Percentiles rank a stretch among this genome's conserved stretches.
These are phyloP conservation scores for Parnassius orleans DNA, from an alignment of 2,888 invertebrate species.

Conservation along the genomic window DNA sequence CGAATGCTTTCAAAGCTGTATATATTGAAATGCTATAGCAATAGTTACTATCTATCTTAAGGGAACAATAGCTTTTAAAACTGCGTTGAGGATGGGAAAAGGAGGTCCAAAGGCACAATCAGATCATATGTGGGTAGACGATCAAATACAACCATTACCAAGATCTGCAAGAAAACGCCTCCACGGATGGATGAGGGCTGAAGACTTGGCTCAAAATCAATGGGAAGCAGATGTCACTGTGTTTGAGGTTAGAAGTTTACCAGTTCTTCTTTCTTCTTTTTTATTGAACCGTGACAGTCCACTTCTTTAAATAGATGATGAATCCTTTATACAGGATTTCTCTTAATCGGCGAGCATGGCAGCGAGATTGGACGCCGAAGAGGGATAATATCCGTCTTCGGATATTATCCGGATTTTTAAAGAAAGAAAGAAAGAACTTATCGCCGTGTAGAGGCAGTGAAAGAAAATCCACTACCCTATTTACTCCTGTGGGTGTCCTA, in stretches of 20 bases:
- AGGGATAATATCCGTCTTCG: no score
- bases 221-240: conserved; percentile 61
- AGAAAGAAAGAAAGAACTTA: no score
- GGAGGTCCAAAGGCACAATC: conserved; percentile 39
- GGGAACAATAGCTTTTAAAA: conserved; percentile 53
- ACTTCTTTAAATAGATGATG: no score
- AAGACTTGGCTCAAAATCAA: conserved; percentile 54
- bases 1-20: neutral
- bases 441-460: no score
- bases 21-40: neutral
- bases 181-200: conserved; percentile 64
- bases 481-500: no score
- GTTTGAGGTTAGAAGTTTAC: conserved; percentile 51
- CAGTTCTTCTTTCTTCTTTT: no score
- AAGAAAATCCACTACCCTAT: no score
- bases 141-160: conserved; percentile 67
- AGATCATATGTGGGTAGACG: conserved; percentile 57
- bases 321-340: no score
- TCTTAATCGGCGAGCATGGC: no score
- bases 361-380: no score
- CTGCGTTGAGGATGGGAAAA: conserved; percentile 37
- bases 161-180: conserved; percentile 60
- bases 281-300: no score
- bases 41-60: conserved; percentile 26
- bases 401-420: no score